Evolutionary conservation across 1,140 invertebrate genomes (phyloP), one percentile per base, ranked within the genome.

Genomic region (Drosophila fuyamai): DNA sequence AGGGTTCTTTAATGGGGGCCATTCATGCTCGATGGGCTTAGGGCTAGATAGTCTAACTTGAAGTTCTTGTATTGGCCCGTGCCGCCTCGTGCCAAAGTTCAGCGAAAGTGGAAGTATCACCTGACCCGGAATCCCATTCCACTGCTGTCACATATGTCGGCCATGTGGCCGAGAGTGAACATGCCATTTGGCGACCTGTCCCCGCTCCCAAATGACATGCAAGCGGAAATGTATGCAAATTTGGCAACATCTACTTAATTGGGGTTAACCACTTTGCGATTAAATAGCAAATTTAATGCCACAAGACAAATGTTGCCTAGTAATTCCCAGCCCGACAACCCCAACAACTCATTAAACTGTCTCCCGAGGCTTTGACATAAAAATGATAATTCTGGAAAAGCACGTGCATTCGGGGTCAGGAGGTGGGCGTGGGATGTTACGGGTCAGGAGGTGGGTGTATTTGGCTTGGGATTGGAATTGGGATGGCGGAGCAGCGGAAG

Each of bases 281-380:
- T 86, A 88, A 73, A 29, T 38, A 63, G 50, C 23, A 16, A 59
- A 53, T 51, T 63, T 67, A 61, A 59, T 80, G 48, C 58, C 40
- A 29, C 41, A 41, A 48, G 16, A 38, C 48, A 47, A 72, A 61
- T 81, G 68, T 60, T 79, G 58, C 54, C 70, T 43, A 75, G 60
- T 67, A 71, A 74, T 73, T 54, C 44, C 35, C 18, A 43, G 18
- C 38, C 47, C n/a, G 35, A 12, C 46, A 54, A 36, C 48, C 29
- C 61, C 60, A 63, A 63, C 62, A 71, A 83, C 63, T 88, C 72
- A 88, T 83, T 86, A 79, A 88, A 79, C 59, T 74, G 73, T 80
- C 84, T 77, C 80, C 36, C 55, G 41, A 67, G 57, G 35, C 59
- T 86, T 72, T 82, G 79, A 67, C 83, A 86, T 72, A 76, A 72